These are phyloP conservation scores for Xestia xanthographa DNA, from an alignment of 2,888 invertebrate species.

Conservation along the genomic window DNA sequence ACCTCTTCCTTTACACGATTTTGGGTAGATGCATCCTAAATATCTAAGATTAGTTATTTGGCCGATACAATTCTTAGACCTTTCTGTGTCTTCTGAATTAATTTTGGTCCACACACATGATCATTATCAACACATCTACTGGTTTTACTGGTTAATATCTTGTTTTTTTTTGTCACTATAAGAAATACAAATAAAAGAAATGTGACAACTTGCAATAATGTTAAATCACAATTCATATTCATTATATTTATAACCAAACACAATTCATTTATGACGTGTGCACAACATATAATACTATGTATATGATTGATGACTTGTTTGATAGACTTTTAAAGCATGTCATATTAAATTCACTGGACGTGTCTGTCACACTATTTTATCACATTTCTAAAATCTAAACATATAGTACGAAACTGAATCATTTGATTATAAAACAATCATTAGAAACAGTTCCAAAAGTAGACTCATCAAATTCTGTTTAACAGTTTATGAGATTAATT, in stretches of 20 bases:
- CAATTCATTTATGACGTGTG: conserved; percentile 25
- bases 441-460: conserved; percentile 23
- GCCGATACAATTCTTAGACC: neutral
- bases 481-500: conserved; percentile 46
- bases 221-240: conserved; percentile 34
- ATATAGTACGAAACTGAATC: neutral
- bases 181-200: conserved; percentile 5
- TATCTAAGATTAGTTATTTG: no score
- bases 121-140: no score
- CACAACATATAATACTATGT: conserved; percentile 21
- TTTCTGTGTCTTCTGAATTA: neutral
- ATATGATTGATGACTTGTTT: conserved; percentile 50
- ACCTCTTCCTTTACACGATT: neutral
- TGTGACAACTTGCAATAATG: conserved; percentile 18
- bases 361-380: conserved; percentile 39
- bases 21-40: neutral
- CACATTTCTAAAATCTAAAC: neutral
- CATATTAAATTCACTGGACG: conserved; percentile 48
- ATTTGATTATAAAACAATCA: conserved; percentile 8
- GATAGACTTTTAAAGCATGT: conserved; percentile 55
- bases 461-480: conserved; percentile 36
- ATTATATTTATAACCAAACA: conserved; percentile 23
- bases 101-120: neutral
- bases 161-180: no score
- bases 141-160: no score